These are phyloP conservation scores for Euthynnus affinis DNA, from an alignment of 2,797 vertebrate genomes.

Conservation along the genomic window DNA sequence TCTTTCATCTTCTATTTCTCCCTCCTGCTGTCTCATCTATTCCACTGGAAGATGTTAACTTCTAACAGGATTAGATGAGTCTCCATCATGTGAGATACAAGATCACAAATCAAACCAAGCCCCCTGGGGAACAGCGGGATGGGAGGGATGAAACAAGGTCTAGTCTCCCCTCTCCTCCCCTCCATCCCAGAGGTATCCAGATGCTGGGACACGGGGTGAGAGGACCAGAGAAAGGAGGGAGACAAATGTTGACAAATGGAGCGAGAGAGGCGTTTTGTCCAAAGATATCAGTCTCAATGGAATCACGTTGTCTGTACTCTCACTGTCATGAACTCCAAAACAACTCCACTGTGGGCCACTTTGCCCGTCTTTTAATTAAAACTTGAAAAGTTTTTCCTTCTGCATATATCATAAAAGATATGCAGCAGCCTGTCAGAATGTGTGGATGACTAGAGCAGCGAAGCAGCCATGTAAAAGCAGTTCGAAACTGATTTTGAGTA, in stretches of 20 bases:
- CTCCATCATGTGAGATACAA: constrained; percentile 83
- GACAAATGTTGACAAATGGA: constrained; percentile 73
- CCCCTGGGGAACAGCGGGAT: constrained; percentile 66
- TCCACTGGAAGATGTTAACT: constrained; percentile 72
- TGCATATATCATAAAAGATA: constrained; percentile 59
- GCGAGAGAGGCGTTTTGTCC: constrained; percentile 73
- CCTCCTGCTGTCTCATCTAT: constrained; percentile 69
- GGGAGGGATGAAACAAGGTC: constrained; percentile 67
- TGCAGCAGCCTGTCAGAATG: constrained; percentile 48
- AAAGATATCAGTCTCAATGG: constrained; percentile 75
- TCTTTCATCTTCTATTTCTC: constrained; percentile 71
- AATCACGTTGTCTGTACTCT: constrained; percentile 57
- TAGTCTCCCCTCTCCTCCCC: constrained; percentile 45
- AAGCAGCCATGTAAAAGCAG: constrained; percentile 91
- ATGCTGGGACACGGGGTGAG: constrained; percentile 66
- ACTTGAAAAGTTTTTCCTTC: constrained; percentile 58
- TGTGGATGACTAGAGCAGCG: constrained; percentile 49
- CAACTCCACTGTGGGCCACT: constrained; percentile 48
- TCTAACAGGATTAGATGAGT: constrained; percentile 85
- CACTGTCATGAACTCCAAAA: constrained; percentile 60
- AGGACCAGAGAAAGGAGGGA: constrained; percentile 56
- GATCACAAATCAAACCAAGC: constrained; percentile 75
- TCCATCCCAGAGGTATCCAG: constrained; percentile 79
- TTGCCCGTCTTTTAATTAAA: constrained; percentile 67
- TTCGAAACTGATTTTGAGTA: constrained; percentile 95